phyloP scores from a whole-genome alignment of 1,140 invertebrate genomes.

The fruit fly (Drosophila melanogaster) region Release_6_plus_ISO1_MT NT_037436.4:10591501-10592000 shows the following conservation, averaged over 20 bases:
- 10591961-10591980: slow-evolving; percentile 77
- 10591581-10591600: slow-evolving; percentile 71
- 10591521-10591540: slow-evolving; percentile 58
- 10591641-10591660: slow-evolving; percentile 84
- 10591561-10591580: slow-evolving; percentile 50
- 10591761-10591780: slow-evolving; percentile 79
- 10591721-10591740: slow-evolving; percentile 30
- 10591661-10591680: slow-evolving; percentile 81
- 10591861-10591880: slow-evolving; percentile 76
- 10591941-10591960: slow-evolving; percentile 63
- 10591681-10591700: slow-evolving; percentile 61
- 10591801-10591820: slow-evolving; percentile 77
- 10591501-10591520: slow-evolving; percentile 61
- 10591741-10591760: slow-evolving; percentile 72
- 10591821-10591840: slow-evolving; percentile 74
- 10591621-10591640: slow-evolving; percentile 84
- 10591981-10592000: slow-evolving; percentile 67
- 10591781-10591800: slow-evolving; percentile 62
- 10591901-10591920: slow-evolving; percentile 55
- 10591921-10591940: slow-evolving; percentile 67
- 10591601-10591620: slow-evolving; percentile 70
- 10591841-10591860: slow-evolving; percentile 76
- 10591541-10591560: slow-evolving; percentile 50
- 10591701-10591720: slow-evolving; percentile 16
- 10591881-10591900: slow-evolving; percentile 27